Conservation (phyloP, 2,113 vertebrate species). For the Erythrolamprus reginae region DNA sequence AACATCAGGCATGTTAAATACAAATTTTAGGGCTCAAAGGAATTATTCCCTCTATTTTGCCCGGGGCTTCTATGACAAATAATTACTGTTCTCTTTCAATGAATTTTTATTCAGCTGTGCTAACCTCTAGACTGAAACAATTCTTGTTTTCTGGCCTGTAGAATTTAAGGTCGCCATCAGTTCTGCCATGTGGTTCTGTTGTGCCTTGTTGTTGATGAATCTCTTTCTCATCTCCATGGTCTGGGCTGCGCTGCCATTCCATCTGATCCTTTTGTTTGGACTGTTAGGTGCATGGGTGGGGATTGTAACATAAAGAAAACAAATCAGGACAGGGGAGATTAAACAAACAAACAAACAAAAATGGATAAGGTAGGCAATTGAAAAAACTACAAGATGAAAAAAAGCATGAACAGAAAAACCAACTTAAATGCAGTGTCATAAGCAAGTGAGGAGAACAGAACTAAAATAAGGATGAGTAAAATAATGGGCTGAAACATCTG, state of each 20-base stretch:
- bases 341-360: conserved; percentile 65
- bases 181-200: conserved; percentile 79
- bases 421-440: conserved; percentile 87
- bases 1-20: no score
- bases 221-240: conserved; percentile 80
- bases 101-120: conserved; percentile 55
- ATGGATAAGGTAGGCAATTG: conserved; percentile 68
- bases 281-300: conserved; percentile 82
- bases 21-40: background rate
- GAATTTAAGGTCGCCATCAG: conserved; percentile 86
- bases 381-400: conserved; percentile 85
- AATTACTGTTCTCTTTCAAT: conserved; percentile 32
- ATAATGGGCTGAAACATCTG: conserved; percentile 89
- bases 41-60: conserved; percentile 23
- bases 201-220: conserved; percentile 71
- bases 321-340: conserved; percentile 66
- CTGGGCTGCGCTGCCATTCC: conserved; percentile 87
- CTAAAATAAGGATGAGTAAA: conserved; percentile 86
- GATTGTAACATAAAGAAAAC: conserved; percentile 73
- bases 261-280: conserved; percentile 95
- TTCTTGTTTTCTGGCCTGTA: conserved; percentile 78
- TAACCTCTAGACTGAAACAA: conserved; percentile 94
- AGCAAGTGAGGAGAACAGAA: conserved; percentile 86
- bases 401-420: conserved; percentile 86
- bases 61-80: conserved; percentile 25